Evolutionary conservation across 2,888 invertebrate genomes (phyloP).

Genomic region (Halocaridina rubra): DNA sequence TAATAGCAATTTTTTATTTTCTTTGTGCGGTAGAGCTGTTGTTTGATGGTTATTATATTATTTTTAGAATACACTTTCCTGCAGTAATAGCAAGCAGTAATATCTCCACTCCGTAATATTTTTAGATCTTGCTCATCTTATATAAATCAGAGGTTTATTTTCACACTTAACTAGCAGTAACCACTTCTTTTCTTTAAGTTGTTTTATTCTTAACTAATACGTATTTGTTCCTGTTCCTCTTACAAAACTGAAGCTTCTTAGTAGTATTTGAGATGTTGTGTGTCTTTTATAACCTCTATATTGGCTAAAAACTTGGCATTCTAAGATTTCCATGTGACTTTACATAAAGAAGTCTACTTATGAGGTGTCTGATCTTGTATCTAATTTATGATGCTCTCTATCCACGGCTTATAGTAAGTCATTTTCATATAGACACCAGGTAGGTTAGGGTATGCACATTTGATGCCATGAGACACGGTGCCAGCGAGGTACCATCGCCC

Average conservation of each 20-base stretch:
- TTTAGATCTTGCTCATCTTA: too few species aligned
- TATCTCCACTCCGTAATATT: too few species aligned
- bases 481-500: constrained; percentile 90
- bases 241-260: neutral
- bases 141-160: too few species aligned
- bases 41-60: too few species aligned
- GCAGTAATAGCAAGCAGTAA: too few species aligned
- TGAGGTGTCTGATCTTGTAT: too few species aligned
- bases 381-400: constrained; percentile 77
- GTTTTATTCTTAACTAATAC: neutral
- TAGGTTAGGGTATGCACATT: constrained; percentile 90
- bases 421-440: constrained; percentile 96
- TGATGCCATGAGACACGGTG: constrained; percentile 94
- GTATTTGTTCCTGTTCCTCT: neutral
- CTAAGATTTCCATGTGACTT: neutral
- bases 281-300: neutral
- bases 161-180: too few species aligned
- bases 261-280: neutral
- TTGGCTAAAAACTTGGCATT: neutral
- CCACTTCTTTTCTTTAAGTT: too few species aligned
- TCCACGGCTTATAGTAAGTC: constrained; percentile 91
- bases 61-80: too few species aligned
- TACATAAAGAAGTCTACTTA: neutral
- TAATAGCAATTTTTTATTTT: too few species aligned
- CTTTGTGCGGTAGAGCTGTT: too few species aligned